Evolutionary conservation across 2,888 invertebrate species (phyloP).

Genomic region (Conchocele bisecta): DNA sequence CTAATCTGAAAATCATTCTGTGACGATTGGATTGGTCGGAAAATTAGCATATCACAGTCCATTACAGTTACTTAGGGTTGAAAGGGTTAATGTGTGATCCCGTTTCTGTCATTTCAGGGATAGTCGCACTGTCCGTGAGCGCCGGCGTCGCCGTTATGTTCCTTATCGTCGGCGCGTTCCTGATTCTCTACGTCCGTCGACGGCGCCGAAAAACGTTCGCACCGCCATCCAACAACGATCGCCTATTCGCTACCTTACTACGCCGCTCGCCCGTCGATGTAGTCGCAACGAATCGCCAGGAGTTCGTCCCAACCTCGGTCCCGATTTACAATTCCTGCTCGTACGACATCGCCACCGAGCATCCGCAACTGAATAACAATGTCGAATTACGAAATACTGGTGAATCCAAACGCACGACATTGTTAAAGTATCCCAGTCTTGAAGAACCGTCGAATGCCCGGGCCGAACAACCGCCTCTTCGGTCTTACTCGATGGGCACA

Average conservation of each 20-base stretch:
- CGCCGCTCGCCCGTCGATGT: constrained; percentile 35
- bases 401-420: constrained; percentile 1
- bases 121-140: constrained; percentile 10
- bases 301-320: constrained; percentile 6
- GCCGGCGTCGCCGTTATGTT: constrained; percentile 4
- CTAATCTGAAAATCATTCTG: no score
- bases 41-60: no score
- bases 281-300: constrained; percentile 31
- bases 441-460: constrained; percentile 1
- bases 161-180: constrained; percentile 7
- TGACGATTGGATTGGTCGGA: no score
- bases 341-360: constrained; percentile 25
- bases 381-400: constrained; percentile 6
- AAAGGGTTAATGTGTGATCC: no score
- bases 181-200: constrained; percentile 11
- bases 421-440: constrained; percentile 37
- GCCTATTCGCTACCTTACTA: constrained; percentile 24
- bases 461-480: not conserved
- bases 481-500: no score
- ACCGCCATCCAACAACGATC: constrained; percentile 38
- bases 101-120: not conserved
- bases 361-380: constrained; percentile 25
- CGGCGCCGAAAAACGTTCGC: constrained; percentile 16
- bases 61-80: no score
- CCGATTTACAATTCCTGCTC: constrained; percentile 20